Evolutionary conservation across 2,113 vertebrate species (phyloP).

Genomic region (Leptobrachium ailaonicum): DNA sequence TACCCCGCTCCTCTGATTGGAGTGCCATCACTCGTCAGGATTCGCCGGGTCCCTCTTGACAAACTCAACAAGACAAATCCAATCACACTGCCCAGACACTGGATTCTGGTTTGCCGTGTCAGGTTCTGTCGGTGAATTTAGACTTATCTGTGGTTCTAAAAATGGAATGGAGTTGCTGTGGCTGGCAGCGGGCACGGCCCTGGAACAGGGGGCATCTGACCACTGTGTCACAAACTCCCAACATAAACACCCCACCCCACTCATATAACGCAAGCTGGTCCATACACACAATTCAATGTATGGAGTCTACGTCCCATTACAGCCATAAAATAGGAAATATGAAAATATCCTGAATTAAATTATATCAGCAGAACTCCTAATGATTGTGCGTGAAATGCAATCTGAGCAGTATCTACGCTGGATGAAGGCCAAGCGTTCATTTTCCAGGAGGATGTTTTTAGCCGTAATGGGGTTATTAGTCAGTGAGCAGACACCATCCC

Average conservation of each 20-base stretch:
- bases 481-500: neutral
- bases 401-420: neutral
- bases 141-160: neutral
- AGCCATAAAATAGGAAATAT: neutral
- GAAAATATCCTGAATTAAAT: neutral
- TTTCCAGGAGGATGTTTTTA: neutral
- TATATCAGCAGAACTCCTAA: neutral
- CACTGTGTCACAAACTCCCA: neutral
- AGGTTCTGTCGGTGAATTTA: neutral
- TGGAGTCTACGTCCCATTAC: neutral
- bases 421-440: neutral
- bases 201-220: neutral
- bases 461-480: neutral
- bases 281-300: neutral
- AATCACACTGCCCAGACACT: neutral
- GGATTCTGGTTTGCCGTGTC: neutral
- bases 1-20: no score
- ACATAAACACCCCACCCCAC: neutral
- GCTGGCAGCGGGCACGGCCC: neutral
- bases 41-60: neutral
- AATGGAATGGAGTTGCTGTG: neutral
- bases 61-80: neutral
- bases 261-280: no score
- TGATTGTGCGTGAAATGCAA: neutral
- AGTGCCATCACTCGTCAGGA: neutral